Evolutionary conservation across 2,113 vertebrate species (phyloP), one percentile per base, ranked within the genome.

Genomic region (Pavo muticus): DNA sequence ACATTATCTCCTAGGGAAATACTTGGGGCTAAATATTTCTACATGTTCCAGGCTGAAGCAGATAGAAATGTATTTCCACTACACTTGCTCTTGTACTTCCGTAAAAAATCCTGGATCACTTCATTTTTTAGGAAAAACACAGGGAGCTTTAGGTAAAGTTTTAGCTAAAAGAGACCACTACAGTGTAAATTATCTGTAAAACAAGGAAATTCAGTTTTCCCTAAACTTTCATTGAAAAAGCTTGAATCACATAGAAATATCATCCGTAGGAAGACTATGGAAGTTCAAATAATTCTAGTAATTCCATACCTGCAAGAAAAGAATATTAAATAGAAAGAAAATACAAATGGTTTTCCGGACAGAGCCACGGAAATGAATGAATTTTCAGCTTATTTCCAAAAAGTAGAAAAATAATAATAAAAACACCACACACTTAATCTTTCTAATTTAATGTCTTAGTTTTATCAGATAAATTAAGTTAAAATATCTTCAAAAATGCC

Each of bases 401-500:
- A 48, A 47, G 11, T 40, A 42, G 10, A 42, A 45, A 45, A 45
- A 17, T 45, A 50, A 50, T 24, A 24, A 45, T 45, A 45, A 44
- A 5, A 85, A 54, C 1, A 78, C 23, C 48, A 71, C 9, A 59
- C 8, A 30, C 2, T 54, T 47, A 6, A 67, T 8, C 2, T 57
- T 40, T 35, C 0, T 4, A 65, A 6, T 64, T 21, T 40, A 3
- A 2, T 10, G 8, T 2, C 50, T 60, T 42, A 6, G 1, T 45
- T 73, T 90, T 24, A 19, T 80, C 18, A 77, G 13, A 32, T 1
- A 42, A 76, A 76, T 9, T 44, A 4, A 47, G 76, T 44, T 57
- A 67, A 80, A 76, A 77, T 30, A 37, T 14, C 4, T 2, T 56
- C 0, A 0, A 6, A 57, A 57, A 15, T 42, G 25, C 39, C 27